Conservation (phyloP, 2,113 vertebrate genomes). For the Cyanistes caeruleus region DNA sequence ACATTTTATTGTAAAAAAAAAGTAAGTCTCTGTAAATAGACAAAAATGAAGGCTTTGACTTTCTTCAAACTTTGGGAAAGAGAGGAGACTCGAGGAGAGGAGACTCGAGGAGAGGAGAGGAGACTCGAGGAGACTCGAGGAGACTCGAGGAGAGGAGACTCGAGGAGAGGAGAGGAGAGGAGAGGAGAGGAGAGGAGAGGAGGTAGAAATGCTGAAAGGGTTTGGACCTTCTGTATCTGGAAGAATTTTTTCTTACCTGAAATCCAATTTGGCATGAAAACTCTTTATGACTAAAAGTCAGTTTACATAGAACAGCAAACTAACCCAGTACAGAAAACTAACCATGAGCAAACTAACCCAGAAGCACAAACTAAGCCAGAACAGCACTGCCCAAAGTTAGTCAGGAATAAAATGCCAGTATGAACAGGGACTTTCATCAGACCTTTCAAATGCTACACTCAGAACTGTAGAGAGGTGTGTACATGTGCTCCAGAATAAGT, state of each 20-base stretch:
- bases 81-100: too few relatives aligned
- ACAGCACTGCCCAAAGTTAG: not conserved
- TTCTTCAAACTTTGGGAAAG: not conserved
- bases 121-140: too few relatives aligned
- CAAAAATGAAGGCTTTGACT: not conserved
- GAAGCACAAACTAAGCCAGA: not conserved
- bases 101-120: not conserved
- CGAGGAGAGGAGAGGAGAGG: not conserved
- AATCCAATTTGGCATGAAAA: not conserved
- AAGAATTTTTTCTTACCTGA: not conserved
- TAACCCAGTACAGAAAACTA: not conserved
- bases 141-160: not conserved
- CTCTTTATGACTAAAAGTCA: not conserved
- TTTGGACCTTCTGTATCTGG: not conserved
- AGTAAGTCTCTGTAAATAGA: not conserved
- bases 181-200: too few relatives aligned
- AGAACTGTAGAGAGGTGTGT: not conserved
- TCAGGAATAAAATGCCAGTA: not conserved
- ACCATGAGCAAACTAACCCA: not conserved
- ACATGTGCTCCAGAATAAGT: not conserved
- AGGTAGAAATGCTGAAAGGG: not conserved
- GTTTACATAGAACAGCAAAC: not conserved
- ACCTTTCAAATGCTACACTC: not conserved
- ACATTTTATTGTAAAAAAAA: not conserved
- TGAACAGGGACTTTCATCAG: not conserved